phyloP scores from a whole-genome alignment of 53 echinoderm and acorn worm species.

The Mesocentrotus franciscanus region DNA sequence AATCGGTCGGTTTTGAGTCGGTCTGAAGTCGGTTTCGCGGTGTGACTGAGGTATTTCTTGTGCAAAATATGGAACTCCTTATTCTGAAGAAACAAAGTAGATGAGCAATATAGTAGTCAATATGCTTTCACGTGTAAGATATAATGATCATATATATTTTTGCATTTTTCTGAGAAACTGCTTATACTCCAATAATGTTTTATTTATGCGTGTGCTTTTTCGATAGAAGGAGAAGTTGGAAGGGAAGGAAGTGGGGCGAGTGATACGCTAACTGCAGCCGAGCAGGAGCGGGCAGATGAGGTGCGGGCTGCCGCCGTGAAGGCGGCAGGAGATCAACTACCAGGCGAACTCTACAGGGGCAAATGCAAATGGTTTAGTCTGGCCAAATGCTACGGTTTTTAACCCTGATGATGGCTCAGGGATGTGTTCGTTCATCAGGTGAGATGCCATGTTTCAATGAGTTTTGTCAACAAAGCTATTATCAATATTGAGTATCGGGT shows the following conservation, averaged over 20 bases:
- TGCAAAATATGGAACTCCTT: neutral
- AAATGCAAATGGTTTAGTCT: conserved; percentile 98
- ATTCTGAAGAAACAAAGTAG: neutral
- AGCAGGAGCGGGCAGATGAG: conserved; percentile 69
- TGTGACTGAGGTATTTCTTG: neutral
- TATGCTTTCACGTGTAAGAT: too few relatives aligned
- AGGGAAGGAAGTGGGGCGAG: conserved; percentile 59
- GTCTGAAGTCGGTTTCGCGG: too few relatives aligned
- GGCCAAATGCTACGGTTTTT: conserved; percentile 94
- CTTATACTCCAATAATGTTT: neutral
- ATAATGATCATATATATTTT: neutral
- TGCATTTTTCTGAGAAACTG: neutral
- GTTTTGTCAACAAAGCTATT: conserved; percentile 28
- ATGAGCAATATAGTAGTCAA: too few relatives aligned
- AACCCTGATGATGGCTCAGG: conserved; percentile 86
- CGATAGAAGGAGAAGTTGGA: conserved; percentile 64
- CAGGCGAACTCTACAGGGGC: conserved; percentile 88
- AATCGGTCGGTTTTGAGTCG: too few relatives aligned
- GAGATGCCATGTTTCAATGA: neutral
- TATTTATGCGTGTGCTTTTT: neutral
- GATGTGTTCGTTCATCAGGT: conserved; percentile 99
- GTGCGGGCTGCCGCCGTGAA: conserved; percentile 68
- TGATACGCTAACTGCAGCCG: conserved; percentile 52
- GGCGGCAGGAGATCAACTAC: conserved; percentile 71
- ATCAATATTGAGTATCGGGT: conserved; percentile 12